Percentiles rank a stretch among this genome's conserved stretches.
Evolutionary conservation across 1,140 invertebrate species (phyloP).

Genomic region (Tachypleus tridentatus): DNA sequence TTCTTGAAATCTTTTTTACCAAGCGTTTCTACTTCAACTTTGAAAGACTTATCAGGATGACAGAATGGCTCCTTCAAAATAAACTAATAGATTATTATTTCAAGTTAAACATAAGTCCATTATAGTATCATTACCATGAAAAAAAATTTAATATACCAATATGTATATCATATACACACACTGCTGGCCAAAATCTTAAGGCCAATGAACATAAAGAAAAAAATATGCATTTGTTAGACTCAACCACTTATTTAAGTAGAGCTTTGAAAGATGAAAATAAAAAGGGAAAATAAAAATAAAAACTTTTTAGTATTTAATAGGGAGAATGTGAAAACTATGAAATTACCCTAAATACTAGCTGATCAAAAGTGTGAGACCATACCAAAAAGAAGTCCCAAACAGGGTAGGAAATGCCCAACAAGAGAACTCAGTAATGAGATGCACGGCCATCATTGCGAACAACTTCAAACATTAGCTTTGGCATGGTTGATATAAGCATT

Average conservation of each 20-base stretch:
- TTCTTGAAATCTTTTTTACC: conserved; percentile 64
- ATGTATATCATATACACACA: not conserved
- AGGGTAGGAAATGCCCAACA: no score
- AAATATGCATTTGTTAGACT: not conserved
- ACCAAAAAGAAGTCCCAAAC: no score
- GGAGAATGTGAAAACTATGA: no score
- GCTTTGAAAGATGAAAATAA: no score
- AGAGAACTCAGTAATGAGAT: no score
- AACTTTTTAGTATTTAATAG: no score
- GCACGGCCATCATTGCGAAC: no score
- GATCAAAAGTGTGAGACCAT: no score
- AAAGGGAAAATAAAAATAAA: no score
- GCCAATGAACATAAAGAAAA: not conserved
- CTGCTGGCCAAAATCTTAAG: not conserved
- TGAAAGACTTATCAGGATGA: conserved; percentile 17
- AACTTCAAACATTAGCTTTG: no score
- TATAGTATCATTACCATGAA: not conserved
- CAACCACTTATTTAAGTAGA: not conserved
- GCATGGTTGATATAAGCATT: no score
- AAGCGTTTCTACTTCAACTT: conserved; percentile 76
- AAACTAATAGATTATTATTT: not conserved
- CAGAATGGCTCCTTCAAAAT: not conserved
- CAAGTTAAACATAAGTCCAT: not conserved
- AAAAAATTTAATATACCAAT: not conserved
- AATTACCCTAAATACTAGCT: no score